Evolutionary conservation across 64 coral and sea anemone genomes (phyloP).

Genomic region (Stichodactyla mertensii): DNA sequence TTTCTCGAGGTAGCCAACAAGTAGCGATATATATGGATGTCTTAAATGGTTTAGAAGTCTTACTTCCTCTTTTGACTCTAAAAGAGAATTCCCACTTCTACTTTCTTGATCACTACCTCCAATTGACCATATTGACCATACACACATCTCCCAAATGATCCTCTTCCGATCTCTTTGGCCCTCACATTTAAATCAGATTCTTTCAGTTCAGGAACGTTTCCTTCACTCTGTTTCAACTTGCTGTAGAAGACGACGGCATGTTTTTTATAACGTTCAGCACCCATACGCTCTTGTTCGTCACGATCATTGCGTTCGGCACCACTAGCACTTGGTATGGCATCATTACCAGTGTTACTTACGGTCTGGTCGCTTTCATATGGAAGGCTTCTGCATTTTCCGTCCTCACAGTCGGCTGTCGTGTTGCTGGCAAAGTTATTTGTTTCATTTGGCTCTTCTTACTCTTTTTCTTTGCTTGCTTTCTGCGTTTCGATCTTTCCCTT

Average conservation of each 20-base stretch:
- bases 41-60: slow-evolving; percentile 15
- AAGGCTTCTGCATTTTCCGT: neutral
- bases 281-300: neutral
- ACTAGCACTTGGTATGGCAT: neutral
- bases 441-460: no score
- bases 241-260: slow-evolving; percentile 36
- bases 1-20: slow-evolving; percentile 5
- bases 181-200: slow-evolving; percentile 8
- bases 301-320: neutral
- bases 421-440: no score
- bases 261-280: slow-evolving; percentile 21
- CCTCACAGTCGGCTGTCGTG: neutral
- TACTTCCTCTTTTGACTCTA: slow-evolving; percentile 26
- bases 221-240: slow-evolving; percentile 47
- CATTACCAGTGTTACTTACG: neutral
- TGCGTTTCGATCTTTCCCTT: no score
- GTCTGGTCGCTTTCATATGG: neutral
- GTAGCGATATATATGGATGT: slow-evolving; percentile 15
- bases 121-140: slow-evolving; percentile 15
- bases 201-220: slow-evolving; percentile 13
- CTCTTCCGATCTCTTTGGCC: slow-evolving; percentile 13
- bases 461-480: no score
- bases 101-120: slow-evolving; percentile 45
- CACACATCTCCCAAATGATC: slow-evolving; percentile 40
- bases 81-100: neutral